A percentile compares a stretch with the other conserved stretches of the same genome.
Evolutionary conservation across 2,113 vertebrate genomes (phyloP).

Genomic region (Mobula birostris): DNA sequence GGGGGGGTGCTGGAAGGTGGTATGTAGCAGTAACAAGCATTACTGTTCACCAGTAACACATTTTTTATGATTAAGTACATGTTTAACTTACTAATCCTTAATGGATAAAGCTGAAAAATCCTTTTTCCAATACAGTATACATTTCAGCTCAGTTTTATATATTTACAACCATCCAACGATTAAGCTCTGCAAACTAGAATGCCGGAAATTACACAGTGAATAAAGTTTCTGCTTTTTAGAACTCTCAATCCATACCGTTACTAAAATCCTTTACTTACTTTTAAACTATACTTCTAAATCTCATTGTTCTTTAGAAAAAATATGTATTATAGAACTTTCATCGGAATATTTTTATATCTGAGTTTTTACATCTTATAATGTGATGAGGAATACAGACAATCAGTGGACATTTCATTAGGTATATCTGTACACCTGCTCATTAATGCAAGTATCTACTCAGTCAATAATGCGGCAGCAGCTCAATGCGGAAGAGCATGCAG

Average conservation of each 20-base stretch:
- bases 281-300: background rate
- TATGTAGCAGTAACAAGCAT: constrained; percentile 48
- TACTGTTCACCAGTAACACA: constrained; percentile 40
- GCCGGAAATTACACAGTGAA: background rate
- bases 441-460: no score
- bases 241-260: background rate
- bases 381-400: background rate
- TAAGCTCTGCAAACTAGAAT: background rate
- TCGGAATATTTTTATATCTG: no score
- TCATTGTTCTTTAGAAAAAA: background rate
- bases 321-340: background rate
- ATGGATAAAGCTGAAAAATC: constrained; percentile 31
- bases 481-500: no score
- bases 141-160: constrained; percentile 28
- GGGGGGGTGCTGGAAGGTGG: constrained; percentile 49
- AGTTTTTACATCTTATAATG: background rate
- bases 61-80: constrained; percentile 40
- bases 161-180: background rate
- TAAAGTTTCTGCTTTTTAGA: background rate
- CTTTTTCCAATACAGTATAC: constrained; percentile 13
- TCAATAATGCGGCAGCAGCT: no score
- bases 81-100: constrained; percentile 35
- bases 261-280: background rate
- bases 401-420: no score
- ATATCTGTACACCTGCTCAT: no score